These are phyloP conservation scores for Notodonta dromedarius DNA, from an alignment of 2,888 invertebrate species.

Conservation along the genomic window DNA sequence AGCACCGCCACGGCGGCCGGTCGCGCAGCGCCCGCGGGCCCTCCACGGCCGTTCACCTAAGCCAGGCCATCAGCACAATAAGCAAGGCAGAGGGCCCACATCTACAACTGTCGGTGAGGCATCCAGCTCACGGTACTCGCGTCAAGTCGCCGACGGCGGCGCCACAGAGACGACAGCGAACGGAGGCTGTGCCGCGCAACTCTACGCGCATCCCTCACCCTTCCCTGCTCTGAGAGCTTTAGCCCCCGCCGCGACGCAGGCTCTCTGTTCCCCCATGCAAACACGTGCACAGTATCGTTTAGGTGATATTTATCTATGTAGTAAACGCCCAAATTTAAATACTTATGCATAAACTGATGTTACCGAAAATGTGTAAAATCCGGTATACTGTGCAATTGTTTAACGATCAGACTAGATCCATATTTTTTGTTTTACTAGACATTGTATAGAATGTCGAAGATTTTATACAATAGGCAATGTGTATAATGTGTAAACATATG, in stretches of 20 bases:
- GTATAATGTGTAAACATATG: too few relatives aligned
- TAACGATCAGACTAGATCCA: too few relatives aligned
- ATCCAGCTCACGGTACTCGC: slow-evolving; percentile 61
- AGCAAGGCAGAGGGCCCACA: slow-evolving; percentile 63
- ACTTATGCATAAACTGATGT: slow-evolving; percentile 4
- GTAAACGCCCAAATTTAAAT: slow-evolving; percentile 26
- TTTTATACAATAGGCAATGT: too few relatives aligned
- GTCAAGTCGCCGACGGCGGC: slow-evolving; percentile 71
- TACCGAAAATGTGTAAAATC: too few relatives aligned
- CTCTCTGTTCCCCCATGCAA: slow-evolving; percentile 33
- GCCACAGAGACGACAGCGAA: slow-evolving; percentile 64
- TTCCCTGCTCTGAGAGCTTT: slow-evolving; percentile 49
- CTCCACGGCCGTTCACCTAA: slow-evolving; percentile 80
- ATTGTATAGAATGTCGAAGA: too few relatives aligned
- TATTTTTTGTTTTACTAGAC: too few relatives aligned
- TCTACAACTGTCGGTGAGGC: slow-evolving; percentile 54
- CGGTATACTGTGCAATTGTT: too few relatives aligned
- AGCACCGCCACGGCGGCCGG: slow-evolving; percentile 85
- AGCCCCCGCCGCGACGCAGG: slow-evolving; percentile 37
- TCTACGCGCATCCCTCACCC: slow-evolving; percentile 75
- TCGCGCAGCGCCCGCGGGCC: slow-evolving; percentile 80
- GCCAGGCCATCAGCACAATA: slow-evolving; percentile 68
- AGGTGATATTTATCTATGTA: slow-evolving; percentile 25
- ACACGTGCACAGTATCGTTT: slow-evolving; percentile 33
- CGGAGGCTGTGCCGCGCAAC: slow-evolving; percentile 82